Percentiles rank a stretch among this genome's conserved stretches.
Conservation (phyloP, 2,113 vertebrate species). For the Podarcis muralis region DNA sequence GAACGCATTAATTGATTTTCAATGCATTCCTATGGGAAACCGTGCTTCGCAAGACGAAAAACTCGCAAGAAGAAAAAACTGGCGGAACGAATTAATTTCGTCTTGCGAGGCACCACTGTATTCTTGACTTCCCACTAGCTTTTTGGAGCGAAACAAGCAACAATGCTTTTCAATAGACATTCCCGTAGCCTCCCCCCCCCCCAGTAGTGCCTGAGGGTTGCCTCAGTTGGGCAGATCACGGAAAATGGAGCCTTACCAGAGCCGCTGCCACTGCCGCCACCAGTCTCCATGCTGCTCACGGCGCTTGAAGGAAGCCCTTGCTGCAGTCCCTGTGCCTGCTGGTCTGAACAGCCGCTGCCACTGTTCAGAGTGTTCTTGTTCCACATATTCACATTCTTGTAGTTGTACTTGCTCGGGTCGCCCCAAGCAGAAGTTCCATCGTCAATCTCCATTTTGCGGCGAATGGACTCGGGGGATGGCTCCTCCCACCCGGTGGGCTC, state of each 20-base stretch:
- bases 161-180: too few species aligned
- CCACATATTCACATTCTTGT: constrained; percentile 93
- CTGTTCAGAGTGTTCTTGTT: constrained; percentile 81
- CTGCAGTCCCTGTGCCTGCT: constrained; percentile 80
- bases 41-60: too few species aligned
- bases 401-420: constrained; percentile 89
- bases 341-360: constrained; percentile 79
- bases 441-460: constrained; percentile 95
- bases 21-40: too few species aligned
- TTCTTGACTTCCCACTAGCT: too few species aligned
- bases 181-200: not conserved
- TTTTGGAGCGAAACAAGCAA: too few species aligned
- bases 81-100: too few species aligned
- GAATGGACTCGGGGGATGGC: constrained; percentile 93
- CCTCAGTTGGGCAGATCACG: not conserved
- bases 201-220: not conserved
- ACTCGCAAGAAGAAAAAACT: too few species aligned
- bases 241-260: constrained; percentile 76
- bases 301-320: constrained; percentile 78
- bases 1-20: too few species aligned
- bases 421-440: constrained; percentile 98
- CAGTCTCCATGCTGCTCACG: constrained; percentile 63
- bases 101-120: too few species aligned
- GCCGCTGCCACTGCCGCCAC: constrained; percentile 81
- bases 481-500: constrained; percentile 95